Evolutionary conservation across 2,888 invertebrate genomes (phyloP).

Genomic region (Norana najaformis): DNA sequence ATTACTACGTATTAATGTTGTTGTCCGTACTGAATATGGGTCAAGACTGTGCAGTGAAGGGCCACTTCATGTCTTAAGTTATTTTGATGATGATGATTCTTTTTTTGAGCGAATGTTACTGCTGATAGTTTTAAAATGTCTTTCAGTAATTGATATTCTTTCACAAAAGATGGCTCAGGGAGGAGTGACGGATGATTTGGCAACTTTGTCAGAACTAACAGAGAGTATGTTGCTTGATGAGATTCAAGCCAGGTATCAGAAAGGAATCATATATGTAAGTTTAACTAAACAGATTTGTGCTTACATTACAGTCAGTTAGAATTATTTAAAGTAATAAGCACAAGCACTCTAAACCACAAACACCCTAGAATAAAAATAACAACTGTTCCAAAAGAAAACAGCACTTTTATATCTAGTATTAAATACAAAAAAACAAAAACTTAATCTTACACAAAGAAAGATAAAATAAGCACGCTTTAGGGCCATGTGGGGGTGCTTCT

Average conservation of each 20-base stretch:
- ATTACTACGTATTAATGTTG: no score
- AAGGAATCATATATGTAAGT: constrained; percentile 19
- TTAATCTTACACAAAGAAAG: no score
- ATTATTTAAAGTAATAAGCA: constrained; percentile 10
- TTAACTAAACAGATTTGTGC: not conserved
- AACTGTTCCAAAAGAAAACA: no score
- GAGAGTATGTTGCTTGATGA: constrained; percentile 18
- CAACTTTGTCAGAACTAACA: not conserved
- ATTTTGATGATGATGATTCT: not conserved
- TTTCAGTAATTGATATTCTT: not conserved
- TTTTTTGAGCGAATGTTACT: not conserved
- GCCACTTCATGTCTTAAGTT: no score
- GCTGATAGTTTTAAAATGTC: not conserved
- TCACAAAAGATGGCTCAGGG: not conserved
- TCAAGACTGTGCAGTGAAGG: no score
- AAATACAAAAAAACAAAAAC: not conserved
- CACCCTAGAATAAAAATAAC: no score
- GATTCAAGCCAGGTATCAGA: constrained; percentile 19
- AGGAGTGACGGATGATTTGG: not conserved
- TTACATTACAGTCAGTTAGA: not conserved
- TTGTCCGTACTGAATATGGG: no score
- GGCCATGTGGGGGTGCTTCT: constrained; percentile 8
- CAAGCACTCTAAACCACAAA: not conserved
- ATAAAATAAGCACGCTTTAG: not conserved
- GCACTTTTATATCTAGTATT: not conserved